phyloP scores from a whole-genome alignment of 2,113 vertebrate genomes.

The Nicator chloris region DNA sequence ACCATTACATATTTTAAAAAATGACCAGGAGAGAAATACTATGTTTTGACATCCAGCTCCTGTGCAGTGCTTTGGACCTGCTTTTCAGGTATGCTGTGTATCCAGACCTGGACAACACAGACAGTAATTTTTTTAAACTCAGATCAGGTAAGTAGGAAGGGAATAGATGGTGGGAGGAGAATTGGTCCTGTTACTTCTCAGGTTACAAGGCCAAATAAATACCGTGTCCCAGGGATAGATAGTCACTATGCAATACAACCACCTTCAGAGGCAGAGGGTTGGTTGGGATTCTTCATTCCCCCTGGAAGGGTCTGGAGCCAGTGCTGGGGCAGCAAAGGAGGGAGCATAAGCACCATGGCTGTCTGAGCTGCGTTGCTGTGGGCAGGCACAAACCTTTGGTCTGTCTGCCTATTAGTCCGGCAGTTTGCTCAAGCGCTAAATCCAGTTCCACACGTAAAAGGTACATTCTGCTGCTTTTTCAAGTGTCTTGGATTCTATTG shows the following conservation, averaged over 20 bases:
- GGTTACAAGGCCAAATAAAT: not conserved
- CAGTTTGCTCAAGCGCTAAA: conserved; percentile 2
- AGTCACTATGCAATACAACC: accelerated
- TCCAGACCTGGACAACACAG: not conserved
- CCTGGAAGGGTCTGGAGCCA: not conserved
- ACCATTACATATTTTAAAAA: not conserved
- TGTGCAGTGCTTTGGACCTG: not conserved
- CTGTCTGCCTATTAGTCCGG: not conserved
- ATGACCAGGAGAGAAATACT: not conserved
- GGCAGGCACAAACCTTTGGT: not conserved
- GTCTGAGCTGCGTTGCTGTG: not conserved
- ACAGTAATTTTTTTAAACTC: not conserved
- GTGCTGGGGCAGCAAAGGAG: not conserved
- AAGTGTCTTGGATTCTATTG: conserved; percentile 48
- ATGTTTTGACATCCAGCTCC: not conserved
- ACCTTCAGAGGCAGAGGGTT: not conserved
- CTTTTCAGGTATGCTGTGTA: not conserved
- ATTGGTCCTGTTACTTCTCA: not conserved
- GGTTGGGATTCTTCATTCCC: not conserved
- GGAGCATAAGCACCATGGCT: accelerated
- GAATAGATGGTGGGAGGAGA: not conserved
- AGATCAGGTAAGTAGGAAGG: not conserved
- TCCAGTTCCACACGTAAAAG: not conserved
- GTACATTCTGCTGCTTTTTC: conserved; percentile 44
- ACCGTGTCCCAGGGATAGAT: not conserved